Evolutionary conservation across 2,797 vertebrate genomes (phyloP).

Genomic region (Gastrophryne carolinensis): DNA sequence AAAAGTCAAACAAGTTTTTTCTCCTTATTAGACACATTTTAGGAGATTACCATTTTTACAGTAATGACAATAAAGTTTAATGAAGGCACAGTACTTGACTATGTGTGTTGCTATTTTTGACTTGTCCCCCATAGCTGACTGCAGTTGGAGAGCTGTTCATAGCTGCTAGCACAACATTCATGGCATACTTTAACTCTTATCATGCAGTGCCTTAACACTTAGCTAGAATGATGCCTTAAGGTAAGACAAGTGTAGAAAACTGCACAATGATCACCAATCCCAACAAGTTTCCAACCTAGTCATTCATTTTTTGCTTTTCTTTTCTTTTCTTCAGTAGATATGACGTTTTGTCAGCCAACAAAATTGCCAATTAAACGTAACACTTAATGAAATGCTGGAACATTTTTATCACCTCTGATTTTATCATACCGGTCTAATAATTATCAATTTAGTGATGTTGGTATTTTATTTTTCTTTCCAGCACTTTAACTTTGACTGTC

Average conservation of each 20-base stretch:
- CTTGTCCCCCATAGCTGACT: neutral
- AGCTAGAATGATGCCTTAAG: constrained; percentile 26
- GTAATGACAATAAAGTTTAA: constrained; percentile 29
- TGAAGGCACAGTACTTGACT: constrained; percentile 19
- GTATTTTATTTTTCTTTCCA: constrained; percentile 46
- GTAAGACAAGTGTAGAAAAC: constrained; percentile 15
- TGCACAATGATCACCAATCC: neutral
- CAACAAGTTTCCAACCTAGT: neutral
- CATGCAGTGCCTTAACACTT: constrained; percentile 35
- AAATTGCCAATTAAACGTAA: constrained; percentile 11
- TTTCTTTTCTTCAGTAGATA: neutral
- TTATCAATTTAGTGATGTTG: constrained; percentile 46
- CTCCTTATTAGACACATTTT: neutral
- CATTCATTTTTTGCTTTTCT: too few species aligned
- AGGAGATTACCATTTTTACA: constrained; percentile 4
- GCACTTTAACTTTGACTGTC: constrained; percentile 41
- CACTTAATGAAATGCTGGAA: constrained; percentile 35
- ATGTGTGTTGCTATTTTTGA: neutral
- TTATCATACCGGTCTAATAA: constrained; percentile 44
- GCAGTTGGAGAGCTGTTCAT: constrained; percentile 7
- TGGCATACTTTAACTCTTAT: constrained; percentile 30
- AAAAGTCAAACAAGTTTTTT: constrained; percentile 1
- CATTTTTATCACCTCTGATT: constrained; percentile 46
- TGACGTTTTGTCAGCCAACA: neutral
- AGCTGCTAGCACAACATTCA: constrained; percentile 19